A percentile compares a stretch with the other conserved stretches of the same genome.
These are phyloP conservation scores for Sciurus vulgaris DNA, from an alignment of 2,797 vertebrate species.

Conservation along the genomic window DNA sequence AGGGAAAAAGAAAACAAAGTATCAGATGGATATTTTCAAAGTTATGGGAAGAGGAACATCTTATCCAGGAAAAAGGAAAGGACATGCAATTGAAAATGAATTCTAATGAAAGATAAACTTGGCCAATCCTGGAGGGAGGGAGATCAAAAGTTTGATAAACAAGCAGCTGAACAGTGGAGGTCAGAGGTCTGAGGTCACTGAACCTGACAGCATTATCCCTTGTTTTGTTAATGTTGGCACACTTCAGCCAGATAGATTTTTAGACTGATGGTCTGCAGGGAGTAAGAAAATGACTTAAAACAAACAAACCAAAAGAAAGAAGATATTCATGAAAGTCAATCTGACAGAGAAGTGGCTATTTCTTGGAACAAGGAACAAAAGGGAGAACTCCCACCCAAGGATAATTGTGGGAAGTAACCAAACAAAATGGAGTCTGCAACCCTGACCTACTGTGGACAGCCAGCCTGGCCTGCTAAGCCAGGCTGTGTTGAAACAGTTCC, in stretches of 20 bases:
- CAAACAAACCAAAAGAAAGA: constrained; percentile 5
- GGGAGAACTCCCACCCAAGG: not conserved
- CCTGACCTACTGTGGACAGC: not conserved
- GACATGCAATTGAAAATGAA: constrained; percentile 16
- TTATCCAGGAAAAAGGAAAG: not conserved
- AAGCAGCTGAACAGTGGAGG: not conserved
- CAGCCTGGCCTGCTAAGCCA: not conserved
- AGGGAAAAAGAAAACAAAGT: constrained; percentile 41
- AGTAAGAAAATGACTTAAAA: constrained; percentile 47
- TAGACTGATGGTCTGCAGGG: constrained; percentile 1
- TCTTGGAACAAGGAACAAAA: constrained; percentile 43
- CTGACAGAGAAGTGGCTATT: constrained; percentile 13
- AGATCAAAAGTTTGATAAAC: not conserved
- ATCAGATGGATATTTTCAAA: constrained; percentile 42
- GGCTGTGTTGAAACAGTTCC: not conserved
- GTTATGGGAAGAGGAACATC: not conserved
- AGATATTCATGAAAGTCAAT: constrained; percentile 52
- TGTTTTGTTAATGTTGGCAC: constrained; percentile 40
- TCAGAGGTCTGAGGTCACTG: not conserved
- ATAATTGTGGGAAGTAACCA: not conserved
- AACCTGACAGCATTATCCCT: not conserved
- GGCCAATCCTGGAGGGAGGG: not conserved
- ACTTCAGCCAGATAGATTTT: constrained; percentile 44
- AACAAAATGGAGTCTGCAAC: not conserved
- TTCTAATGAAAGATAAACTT: constrained; percentile 14